Percentiles rank a stretch among this genome's conserved stretches.
These are phyloP conservation scores for Arizona elegans DNA, from an alignment of 2,113 vertebrate species.

Conservation along the genomic window DNA sequence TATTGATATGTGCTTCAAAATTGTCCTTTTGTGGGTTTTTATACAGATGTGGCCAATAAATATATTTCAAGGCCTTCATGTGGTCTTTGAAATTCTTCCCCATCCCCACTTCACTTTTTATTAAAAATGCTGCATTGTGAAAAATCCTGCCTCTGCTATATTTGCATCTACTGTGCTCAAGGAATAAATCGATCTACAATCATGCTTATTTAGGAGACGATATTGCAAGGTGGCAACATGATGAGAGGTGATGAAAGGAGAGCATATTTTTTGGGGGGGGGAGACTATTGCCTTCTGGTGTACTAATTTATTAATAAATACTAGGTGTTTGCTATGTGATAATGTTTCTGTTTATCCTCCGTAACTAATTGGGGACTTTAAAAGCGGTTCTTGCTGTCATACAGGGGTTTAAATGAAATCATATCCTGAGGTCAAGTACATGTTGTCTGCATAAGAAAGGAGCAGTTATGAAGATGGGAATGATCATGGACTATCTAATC, in stretches of 20 bases:
- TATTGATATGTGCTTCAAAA: slow-evolving; percentile 71
- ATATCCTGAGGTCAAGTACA: not conserved
- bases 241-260: slow-evolving; percentile 52
- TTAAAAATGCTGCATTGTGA: slow-evolving; percentile 71
- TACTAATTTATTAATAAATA: slow-evolving; percentile 86
- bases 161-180: slow-evolving; percentile 68
- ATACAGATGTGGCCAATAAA: slow-evolving; percentile 62
- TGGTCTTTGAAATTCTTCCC: slow-evolving; percentile 55
- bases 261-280: slow-evolving; percentile 33
- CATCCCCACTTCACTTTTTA: slow-evolving; percentile 67
- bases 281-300: slow-evolving; percentile 76
- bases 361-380: not conserved
- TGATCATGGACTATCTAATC: too few relatives aligned
- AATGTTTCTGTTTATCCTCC: slow-evolving; percentile 45
- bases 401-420: not conserved
- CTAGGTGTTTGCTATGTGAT: slow-evolving; percentile 79
- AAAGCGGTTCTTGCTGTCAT: not conserved
- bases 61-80: slow-evolving; percentile 45
- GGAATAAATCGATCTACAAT: slow-evolving; percentile 57
- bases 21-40: slow-evolving; percentile 63
- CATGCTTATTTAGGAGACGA: slow-evolving; percentile 53
- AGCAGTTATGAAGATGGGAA: not conserved
- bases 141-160: slow-evolving; percentile 68
- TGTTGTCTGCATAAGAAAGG: not conserved
- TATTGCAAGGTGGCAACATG: slow-evolving; percentile 31